Evolutionary conservation across 2,888 invertebrate species (phyloP), one percentile per base, ranked within the genome.

Genomic region (Pristionchus mayeri): DNA sequence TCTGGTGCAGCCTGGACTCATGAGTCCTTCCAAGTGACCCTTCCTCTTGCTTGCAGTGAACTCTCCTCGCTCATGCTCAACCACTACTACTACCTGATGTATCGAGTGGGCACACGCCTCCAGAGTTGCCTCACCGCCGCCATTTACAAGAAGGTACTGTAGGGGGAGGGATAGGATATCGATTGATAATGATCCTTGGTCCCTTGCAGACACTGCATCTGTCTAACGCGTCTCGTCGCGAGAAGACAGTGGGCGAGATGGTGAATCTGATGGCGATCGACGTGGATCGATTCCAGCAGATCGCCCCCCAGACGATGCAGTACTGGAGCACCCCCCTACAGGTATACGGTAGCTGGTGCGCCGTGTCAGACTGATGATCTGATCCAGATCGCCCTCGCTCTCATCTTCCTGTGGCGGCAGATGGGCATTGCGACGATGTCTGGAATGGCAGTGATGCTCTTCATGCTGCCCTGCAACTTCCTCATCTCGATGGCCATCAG

Each of bases 371-470:
- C 88, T 21, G 30, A 90, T 18, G 90, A 90, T 90, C 87, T 90
- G 0, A 75, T 87, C 40, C 84, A 88, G 86, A 90, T 90, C 78
- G 57, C 81, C 24, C 60, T 91, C 21, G 90, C 92, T 0, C 88
- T 93, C 11, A 91, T 88, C 83, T 93, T 94, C 87, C 92, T 94
- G 52, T 94, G 93, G 93, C 87, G 92, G 87, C 93, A 94, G 86
- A 91, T 94, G 89, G 95, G 95, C 0, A 95, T 96, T 0, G 96
- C 97, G 0, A 97, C 97, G 0, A 93, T 98, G n/a, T 96, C 97
- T 76, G 97, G 97, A n/a, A 94, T 98, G 81, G 96, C 96, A 3
- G 96, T 98, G 54, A 97, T 98, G 97, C 95, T 98, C 63, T 95
- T 98, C 78, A 95, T 98, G 83, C 97, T 99, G 24, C 94, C 93